A percentile compares a stretch with the other conserved stretches of the same genome.
These are phyloP conservation scores for Drosophila anomelani DNA, from an alignment of 2,888 invertebrate genomes.

Conservation along the genomic window DNA sequence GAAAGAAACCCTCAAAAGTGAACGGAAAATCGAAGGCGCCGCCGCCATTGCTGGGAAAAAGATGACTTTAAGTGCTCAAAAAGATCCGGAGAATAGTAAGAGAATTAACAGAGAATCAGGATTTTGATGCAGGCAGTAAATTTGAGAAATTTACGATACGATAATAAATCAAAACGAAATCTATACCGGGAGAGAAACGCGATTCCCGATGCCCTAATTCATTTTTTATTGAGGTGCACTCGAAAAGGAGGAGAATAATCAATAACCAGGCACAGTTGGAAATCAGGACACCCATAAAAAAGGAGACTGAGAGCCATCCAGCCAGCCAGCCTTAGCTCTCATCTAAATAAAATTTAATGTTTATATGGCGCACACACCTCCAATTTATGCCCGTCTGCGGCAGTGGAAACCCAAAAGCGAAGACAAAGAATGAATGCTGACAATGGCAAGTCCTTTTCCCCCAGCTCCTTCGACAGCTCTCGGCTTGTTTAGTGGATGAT, in stretches of 20 bases:
- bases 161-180: constrained; percentile 74
- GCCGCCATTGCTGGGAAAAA: constrained; percentile 5
- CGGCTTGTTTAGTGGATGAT: constrained; percentile 71
- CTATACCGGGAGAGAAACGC: constrained; percentile 25
- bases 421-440: constrained; percentile 37
- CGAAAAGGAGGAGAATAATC: constrained; percentile 54
- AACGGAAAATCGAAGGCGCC: constrained; percentile 40
- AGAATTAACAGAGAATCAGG: constrained; percentile 17
- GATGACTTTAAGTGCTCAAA: constrained; percentile 2
- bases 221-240: constrained; percentile 72
- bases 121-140: constrained; percentile 28
- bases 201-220: constrained; percentile 70
- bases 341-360: constrained; percentile 72
- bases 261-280: constrained; percentile 72
- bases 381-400: constrained; percentile 25
- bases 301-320: not conserved
- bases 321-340: constrained; percentile 31
- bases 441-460: constrained; percentile 48
- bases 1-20: constrained; percentile 24
- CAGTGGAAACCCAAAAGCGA: constrained; percentile 18
- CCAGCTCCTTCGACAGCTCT: constrained; percentile 21
- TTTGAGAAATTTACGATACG: constrained; percentile 67
- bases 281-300: constrained; percentile 73
- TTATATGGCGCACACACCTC: constrained; percentile 54
- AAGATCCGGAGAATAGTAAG: not conserved